These are phyloP conservation scores for Chloebia gouldiae DNA, from an alignment of 2,113 vertebrate species.

Conservation along the genomic window DNA sequence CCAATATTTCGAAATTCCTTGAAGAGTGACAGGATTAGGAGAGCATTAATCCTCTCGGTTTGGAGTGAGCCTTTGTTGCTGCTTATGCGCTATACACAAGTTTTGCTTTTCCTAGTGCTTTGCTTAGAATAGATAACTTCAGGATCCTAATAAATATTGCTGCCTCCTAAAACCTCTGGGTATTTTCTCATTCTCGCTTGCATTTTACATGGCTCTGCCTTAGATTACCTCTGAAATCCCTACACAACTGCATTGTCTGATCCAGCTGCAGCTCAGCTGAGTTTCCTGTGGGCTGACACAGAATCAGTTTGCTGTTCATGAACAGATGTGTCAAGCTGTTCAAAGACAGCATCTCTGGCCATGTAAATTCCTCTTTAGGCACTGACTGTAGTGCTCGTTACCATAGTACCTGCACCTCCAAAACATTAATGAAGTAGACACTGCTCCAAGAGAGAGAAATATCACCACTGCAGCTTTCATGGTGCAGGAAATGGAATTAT, in stretches of 20 bases:
- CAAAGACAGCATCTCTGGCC: not conserved
- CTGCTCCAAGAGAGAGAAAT: not conserved
- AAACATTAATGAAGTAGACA: conserved; percentile 27
- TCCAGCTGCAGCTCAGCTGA: conserved; percentile 10
- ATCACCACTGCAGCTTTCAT: not conserved
- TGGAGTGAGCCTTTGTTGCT: conserved; percentile 10
- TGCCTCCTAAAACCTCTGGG: not conserved
- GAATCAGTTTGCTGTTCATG: not conserved
- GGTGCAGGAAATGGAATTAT: not conserved
- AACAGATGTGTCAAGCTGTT: conserved; percentile 44
- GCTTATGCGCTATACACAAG: not conserved
- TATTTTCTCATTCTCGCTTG: conserved; percentile 6
- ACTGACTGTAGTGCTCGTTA: not conserved
- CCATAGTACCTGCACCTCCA: conserved; percentile 12
- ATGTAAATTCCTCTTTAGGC: conserved; percentile 24
- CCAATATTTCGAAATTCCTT: conserved; percentile 16
- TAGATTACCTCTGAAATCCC: conserved; percentile 23
- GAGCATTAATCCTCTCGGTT: not conserved
- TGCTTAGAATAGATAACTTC: not conserved
- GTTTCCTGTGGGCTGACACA: not conserved
- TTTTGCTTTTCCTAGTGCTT: not conserved
- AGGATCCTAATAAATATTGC: not conserved
- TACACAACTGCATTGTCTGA: not conserved
- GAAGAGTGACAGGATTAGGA: not conserved
- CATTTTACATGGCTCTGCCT: conserved; percentile 1